These are phyloP conservation scores for Protobothrops flavoviridis DNA, from an alignment of 2,113 vertebrate species.

Conservation along the genomic window DNA sequence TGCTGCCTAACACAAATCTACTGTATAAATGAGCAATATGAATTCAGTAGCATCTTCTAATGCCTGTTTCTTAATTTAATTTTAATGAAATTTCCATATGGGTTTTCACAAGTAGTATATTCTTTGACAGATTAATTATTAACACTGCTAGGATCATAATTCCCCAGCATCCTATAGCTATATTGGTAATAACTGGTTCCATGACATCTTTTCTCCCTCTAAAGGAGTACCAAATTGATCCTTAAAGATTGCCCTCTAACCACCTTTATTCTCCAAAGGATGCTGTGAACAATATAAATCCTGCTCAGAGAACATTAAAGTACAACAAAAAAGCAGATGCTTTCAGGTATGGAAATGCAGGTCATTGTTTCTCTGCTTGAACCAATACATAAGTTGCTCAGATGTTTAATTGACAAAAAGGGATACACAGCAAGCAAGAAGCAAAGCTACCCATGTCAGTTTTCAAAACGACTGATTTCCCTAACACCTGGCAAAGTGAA, in stretches of 20 bases:
- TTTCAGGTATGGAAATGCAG: not conserved
- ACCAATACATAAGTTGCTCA: not conserved
- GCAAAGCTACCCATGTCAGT: not conserved
- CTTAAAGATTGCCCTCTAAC: not conserved
- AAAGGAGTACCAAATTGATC: not conserved
- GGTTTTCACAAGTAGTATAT: slow-evolving; percentile 20
- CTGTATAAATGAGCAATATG: not conserved
- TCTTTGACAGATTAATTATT: slow-evolving; percentile 32
- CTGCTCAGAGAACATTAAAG: not conserved
- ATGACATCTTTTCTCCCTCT: slow-evolving; percentile 4
- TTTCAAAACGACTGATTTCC: slow-evolving; percentile 12
- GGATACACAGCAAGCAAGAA: not conserved
- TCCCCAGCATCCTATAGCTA: slow-evolving; percentile 9
- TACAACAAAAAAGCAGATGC: not conserved
- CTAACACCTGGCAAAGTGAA: slow-evolving; percentile 4
- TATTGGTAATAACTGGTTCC: slow-evolving; percentile 5
- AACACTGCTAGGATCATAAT: slow-evolving; percentile 4
- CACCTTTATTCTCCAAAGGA: not conserved
- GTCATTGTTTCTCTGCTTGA: not conserved
- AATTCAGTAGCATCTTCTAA: not conserved
- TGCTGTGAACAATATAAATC: not conserved
- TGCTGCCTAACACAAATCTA: not conserved
- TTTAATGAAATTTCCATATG: slow-evolving; percentile 16
- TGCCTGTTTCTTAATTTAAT: slow-evolving; percentile 16
- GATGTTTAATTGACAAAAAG: not conserved